phyloP scores from a whole-genome alignment of 2,888 invertebrate genomes.

The Microdon myrmicae region DNA sequence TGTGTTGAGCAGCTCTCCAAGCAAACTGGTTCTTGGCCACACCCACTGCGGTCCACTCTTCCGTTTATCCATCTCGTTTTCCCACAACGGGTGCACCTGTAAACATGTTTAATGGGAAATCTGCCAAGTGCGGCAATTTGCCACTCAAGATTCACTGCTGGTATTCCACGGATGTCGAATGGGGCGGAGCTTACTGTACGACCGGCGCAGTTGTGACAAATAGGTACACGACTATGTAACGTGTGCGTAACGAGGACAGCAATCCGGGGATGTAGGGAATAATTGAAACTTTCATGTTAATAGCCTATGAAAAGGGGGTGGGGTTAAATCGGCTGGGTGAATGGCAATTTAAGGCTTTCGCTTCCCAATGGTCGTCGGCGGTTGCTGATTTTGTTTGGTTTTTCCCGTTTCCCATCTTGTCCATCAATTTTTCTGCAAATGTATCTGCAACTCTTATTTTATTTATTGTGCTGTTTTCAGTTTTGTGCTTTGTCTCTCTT shows the following conservation, averaged over 20 bases:
- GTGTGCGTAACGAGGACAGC: conserved; percentile 42
- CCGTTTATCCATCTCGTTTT: conserved; percentile 17
- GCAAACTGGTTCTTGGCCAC: conserved; percentile 22
- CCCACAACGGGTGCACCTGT: neutral
- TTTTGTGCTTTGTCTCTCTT: no score
- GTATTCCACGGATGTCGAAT: conserved; percentile 46
- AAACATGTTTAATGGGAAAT: conserved; percentile 45
- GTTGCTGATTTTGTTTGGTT: conserved; percentile 12
- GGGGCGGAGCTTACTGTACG: conserved; percentile 35
- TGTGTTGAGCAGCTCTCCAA: conserved; percentile 15
- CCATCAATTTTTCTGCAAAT: conserved; percentile 20
- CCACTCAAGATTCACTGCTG: conserved; percentile 19
- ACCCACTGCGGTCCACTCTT: no score
- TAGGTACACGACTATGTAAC: conserved; percentile 7
- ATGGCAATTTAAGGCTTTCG: conserved; percentile 34
- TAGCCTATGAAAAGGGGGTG: conserved; percentile 44
- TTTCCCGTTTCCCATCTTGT: conserved; percentile 10
- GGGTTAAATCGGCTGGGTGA: conserved; percentile 46
- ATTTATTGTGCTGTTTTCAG: no score
- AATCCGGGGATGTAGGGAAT: conserved; percentile 49
- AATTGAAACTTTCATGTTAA: conserved; percentile 39
- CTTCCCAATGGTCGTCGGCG: conserved; percentile 33
- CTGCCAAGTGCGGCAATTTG: conserved; percentile 48
- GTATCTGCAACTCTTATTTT: no score
- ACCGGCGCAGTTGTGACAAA: conserved; percentile 34